phyloP scores from a whole-genome alignment of 2,888 invertebrate species.

The Drosophila silvestris region DNA sequence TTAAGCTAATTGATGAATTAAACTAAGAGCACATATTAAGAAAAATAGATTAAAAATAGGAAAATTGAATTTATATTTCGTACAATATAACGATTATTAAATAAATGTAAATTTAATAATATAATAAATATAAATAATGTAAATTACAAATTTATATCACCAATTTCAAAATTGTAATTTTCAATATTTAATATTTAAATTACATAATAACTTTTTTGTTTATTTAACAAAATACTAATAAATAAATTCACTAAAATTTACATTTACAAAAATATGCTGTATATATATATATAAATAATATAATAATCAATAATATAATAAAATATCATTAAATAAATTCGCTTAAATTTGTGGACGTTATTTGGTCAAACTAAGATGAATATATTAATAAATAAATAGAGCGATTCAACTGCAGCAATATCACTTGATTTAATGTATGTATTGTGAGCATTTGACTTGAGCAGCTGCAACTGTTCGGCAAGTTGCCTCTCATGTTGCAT shows the following conservation, averaged over 20 bases:
- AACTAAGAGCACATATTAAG: fast-evolving
- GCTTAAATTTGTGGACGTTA: neutral
- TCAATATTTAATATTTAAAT: neutral
- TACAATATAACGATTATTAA: neutral
- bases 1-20: neutral
- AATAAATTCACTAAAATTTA: neutral
- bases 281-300: neutral
- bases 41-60: fast-evolving
- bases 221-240: neutral
- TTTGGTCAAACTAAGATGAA: neutral
- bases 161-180: neutral
- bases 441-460: constrained; percentile 13
- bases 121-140: neutral
- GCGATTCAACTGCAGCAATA: neutral
- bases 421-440: neutral
- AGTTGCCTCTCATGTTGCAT: constrained; percentile 23
- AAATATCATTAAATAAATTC: neutral
- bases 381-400: neutral
- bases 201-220: neutral
- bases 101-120: neutral
- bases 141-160: neutral
- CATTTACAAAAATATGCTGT: neutral
- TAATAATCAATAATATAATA: neutral
- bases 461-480: constrained; percentile 30
- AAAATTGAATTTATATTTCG: neutral